Evolutionary conservation across 2,113 vertebrate species (phyloP), one percentile per base, ranked within the genome.

Genomic region (Notarius lentiginosus): DNA sequence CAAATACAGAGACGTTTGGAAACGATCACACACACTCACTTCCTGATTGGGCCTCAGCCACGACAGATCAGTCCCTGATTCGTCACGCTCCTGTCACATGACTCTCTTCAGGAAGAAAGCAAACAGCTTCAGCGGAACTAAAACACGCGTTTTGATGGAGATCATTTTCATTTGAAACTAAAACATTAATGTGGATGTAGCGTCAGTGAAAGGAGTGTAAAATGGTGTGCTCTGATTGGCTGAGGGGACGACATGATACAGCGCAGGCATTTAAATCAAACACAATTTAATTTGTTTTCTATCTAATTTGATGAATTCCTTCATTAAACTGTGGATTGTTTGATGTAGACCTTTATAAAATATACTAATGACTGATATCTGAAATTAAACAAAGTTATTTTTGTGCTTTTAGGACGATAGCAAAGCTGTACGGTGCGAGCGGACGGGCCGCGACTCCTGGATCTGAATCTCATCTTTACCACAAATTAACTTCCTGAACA

Each of bases 351-450:
- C 41, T 41, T 41, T 41, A 41, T 41, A 4, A 4, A 4, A 41
- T 41, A 41, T 4, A 41, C 41, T 41, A 41, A 17, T 15, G 53
- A 24, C 4, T 82, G 56, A 53, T 12, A 12, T 60, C 27, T 60
- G 27, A 75, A 82, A 49, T 82, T 5, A 83, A 77, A 18, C 47
- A 18, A 14, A n/a, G 6, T 66, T n/a, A 51, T 70, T 88, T 24
- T 41, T 82, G n/a, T 88, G 6, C 61, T 84, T 85, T 34, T 27
- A 91, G 91, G 86, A 87, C 24, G 84, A 87, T 75, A 82, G 79
- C 72, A 84, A 83, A 90, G 75, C 73, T 12, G n/a, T 60, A 20
- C 65, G 55, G 55, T 84, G 73, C 24, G 87, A 87, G 11, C 82
- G 14, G 4, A 1, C 84, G 17, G 73, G 81, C 15, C 85, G 61